Base-by-base conservation (phyloP, 2,113 vertebrate genomes). In the Macaca mulatta region DNA sequence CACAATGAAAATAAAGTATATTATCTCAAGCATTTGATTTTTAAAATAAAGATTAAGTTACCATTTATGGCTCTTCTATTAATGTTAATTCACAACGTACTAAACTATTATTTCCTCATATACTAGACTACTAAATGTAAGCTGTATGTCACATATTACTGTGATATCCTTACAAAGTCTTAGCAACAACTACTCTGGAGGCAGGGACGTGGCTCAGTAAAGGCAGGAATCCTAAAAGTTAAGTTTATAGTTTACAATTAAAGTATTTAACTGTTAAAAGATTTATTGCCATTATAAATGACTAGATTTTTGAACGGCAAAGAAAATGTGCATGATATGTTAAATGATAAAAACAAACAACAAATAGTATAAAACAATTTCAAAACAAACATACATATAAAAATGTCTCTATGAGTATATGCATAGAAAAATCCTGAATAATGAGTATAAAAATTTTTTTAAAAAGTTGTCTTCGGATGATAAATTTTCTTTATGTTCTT, bases 341-440 rank as follows among this genome's bases (percentile, higher is more conserved):
- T 81, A 72, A 83, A 55, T 85, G 79, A 92, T 84, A 91, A 96
- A 96, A 84, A 30, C 40, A 92, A 91, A 55, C 61, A 93, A 94
- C 30, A 84, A 35, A 81, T 94, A 85, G 32, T 18, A 87, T 72
- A 80, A 92, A 96, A 87, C 18, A 86, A 50, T 30, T 85, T 88
- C 87, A 80, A 84, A 89, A 75, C 17, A 90, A 83, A 86, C 16
- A 83, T 16, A 88, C 8, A 93, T 6, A 77, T 16, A 72, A 70
- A 35, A n/a, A 74, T 88, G 2, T 55, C 48, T 55, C 40, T 17
- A 32, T 85, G 12, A 95, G 17, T 57, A 55, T 23, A 77, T 77
- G 30, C 11, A 88, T 3, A 5, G 43, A 38, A 90, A 96, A 89
- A 64, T 77, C n/a, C 67, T 93, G n/a, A 93, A 45, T 14, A 92